These are phyloP conservation scores for Chaenogobius annularis DNA, from an alignment of 2,113 vertebrate species.

Conservation along the genomic window DNA sequence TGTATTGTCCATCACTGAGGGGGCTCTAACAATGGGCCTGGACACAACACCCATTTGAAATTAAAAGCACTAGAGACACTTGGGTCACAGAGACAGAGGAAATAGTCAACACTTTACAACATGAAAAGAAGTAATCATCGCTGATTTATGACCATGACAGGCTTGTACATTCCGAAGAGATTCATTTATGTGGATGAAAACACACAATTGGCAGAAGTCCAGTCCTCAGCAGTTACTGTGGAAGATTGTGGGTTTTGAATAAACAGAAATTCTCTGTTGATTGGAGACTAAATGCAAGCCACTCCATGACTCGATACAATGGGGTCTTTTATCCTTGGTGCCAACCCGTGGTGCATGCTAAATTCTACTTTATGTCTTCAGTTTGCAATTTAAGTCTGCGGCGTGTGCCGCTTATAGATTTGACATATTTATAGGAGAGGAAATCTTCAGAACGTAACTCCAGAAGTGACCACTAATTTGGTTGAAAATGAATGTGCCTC, in stretches of 20 bases:
- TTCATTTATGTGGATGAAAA: slow-evolving; percentile 15
- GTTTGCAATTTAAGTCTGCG: slow-evolving; percentile 13
- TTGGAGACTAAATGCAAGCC: background rate
- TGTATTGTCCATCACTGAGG: slow-evolving; percentile 20
- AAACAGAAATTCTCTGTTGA: slow-evolving; percentile 7
- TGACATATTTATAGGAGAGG: slow-evolving; percentile 38
- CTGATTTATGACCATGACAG: background rate
- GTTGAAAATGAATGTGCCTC: background rate
- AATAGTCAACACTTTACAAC: background rate
- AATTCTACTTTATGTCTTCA: slow-evolving; percentile 14
- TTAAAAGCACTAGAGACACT: background rate
- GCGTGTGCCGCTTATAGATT: background rate
- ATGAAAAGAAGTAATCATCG: background rate
- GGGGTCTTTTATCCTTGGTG: slow-evolving; percentile 11
- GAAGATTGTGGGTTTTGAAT: slow-evolving; percentile 10
- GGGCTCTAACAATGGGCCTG: background rate
- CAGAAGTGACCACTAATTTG: background rate
- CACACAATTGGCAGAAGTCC: slow-evolving; percentile 7
- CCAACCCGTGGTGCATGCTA: slow-evolving; percentile 1
- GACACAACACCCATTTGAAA: slow-evolving; percentile 6
- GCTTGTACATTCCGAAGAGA: background rate
- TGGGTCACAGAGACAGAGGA: background rate
- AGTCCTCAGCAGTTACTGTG: slow-evolving; percentile 3
- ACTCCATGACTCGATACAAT: background rate
- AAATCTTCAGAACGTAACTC: background rate